phyloP scores from a whole-genome alignment of 2,888 invertebrate genomes.

The Ophion ventricosus region DNA sequence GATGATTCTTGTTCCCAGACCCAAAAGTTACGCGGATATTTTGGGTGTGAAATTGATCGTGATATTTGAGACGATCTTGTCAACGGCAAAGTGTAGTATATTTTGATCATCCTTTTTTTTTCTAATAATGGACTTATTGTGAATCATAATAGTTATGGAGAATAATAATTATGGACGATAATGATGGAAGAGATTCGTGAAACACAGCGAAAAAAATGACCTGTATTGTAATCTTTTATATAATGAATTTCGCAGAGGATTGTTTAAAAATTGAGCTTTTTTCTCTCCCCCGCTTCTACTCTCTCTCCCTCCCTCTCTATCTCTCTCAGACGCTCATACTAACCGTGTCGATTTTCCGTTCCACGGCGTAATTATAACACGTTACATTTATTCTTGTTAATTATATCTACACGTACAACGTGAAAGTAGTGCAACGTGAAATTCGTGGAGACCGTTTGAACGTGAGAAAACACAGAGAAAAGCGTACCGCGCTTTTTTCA shows the following conservation, averaged over 20 bases:
- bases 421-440: conserved; percentile 14
- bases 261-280: neutral
- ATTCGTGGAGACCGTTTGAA: conserved; percentile 19
- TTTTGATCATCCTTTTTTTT: no score
- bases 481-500: conserved; percentile 20
- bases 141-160: no score
- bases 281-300: neutral
- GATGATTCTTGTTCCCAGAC: no score
- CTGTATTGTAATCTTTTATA: conserved; percentile 12
- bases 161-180: no score
- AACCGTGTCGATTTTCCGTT: neutral
- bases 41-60: no score
- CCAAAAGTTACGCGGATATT: no score
- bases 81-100: no score
- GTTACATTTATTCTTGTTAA: conserved; percentile 23
- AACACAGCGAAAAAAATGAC: no score
- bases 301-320: neutral
- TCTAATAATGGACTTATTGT: no score
- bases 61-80: no score
- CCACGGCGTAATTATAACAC: conserved; percentile 21
- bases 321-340: conserved; percentile 3
- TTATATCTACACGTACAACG: neutral
- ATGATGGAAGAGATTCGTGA: no score
- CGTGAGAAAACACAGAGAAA: conserved; percentile 16
- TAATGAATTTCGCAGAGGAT: neutral